phyloP scores from a whole-genome alignment of 2,113 vertebrate species.

The Sialia sialis region DNA sequence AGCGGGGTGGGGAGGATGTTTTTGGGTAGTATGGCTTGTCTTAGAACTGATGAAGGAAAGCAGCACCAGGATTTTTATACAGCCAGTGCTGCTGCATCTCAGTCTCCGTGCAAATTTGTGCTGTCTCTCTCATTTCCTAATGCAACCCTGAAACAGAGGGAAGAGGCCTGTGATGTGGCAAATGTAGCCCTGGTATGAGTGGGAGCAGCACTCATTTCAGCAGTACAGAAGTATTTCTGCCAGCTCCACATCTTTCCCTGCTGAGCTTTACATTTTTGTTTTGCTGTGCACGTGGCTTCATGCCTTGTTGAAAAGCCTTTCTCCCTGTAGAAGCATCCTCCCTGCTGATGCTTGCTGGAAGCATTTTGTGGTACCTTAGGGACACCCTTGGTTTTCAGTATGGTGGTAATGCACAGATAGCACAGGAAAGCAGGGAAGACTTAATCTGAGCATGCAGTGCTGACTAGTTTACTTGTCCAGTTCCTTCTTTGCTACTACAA shows the following conservation, averaged over 20 bases:
- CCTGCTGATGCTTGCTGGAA: not conserved
- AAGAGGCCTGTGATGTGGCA: not conserved
- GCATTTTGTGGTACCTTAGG: not conserved
- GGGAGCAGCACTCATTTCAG: not conserved
- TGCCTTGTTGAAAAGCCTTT: not conserved
- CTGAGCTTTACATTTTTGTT: not conserved
- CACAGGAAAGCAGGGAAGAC: not conserved
- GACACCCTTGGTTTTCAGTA: not conserved
- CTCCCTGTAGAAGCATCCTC: not conserved
- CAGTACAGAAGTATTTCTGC: not conserved
- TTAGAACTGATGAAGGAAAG: not conserved
- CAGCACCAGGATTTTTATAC: not conserved
- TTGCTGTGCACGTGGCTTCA: not conserved
- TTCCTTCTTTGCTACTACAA: not conserved
- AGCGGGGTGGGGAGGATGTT: fast-evolving
- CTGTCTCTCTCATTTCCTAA: not conserved
- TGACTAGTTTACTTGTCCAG: not conserved
- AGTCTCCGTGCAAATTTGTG: not conserved
- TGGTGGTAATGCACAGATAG: not conserved
- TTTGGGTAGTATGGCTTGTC: not conserved
- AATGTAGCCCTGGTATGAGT: not conserved
- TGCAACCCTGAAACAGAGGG: not conserved
- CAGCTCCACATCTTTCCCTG: not conserved
- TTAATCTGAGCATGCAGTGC: not conserved
- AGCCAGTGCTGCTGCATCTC: not conserved